Conservation (phyloP, 2,888 invertebrate species). For the Drosophila histrio region DNA sequence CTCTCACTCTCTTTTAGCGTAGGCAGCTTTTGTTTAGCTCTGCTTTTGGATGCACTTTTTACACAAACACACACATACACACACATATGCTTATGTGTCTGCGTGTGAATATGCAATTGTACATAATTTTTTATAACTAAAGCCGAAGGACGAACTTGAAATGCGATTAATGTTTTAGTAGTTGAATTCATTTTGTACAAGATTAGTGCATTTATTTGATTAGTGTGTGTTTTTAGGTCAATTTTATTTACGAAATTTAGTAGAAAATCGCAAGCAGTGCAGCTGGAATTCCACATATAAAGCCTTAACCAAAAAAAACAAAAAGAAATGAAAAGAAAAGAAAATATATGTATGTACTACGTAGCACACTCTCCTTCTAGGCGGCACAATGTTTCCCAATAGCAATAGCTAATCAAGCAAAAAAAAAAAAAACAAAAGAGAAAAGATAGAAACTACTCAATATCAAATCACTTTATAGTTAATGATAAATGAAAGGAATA, state of each 20-base stretch:
- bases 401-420: conserved; percentile 28
- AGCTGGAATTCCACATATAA: conserved; percentile 49
- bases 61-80: conserved; percentile 13
- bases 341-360: too few relatives aligned
- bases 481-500: conserved; percentile 31
- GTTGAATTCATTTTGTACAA: conserved; percentile 58
- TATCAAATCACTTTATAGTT: conserved; percentile 51
- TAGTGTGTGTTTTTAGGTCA: conserved; percentile 60
- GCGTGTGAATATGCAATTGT: conserved; percentile 39
- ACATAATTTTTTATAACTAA: conserved; percentile 53
- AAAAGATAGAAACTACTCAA: conserved; percentile 37
- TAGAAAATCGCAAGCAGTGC: conserved; percentile 38
- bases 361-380: conserved; percentile 23
- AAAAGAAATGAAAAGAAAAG: not conserved
- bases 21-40: conserved; percentile 73
- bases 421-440: not conserved
- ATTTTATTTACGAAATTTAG: conserved; percentile 55
- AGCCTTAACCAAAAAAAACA: conserved; percentile 48
- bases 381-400: conserved; percentile 41
- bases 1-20: conserved; percentile 37
- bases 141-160: conserved; percentile 26
- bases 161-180: conserved; percentile 43
- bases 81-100: conserved; percentile 8
- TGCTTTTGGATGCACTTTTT: conserved; percentile 72
- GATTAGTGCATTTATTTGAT: conserved; percentile 63